phyloP scores from a whole-genome alignment of 64 coral and sea anemone species.

The Catalaphyllia jardinei region DNA sequence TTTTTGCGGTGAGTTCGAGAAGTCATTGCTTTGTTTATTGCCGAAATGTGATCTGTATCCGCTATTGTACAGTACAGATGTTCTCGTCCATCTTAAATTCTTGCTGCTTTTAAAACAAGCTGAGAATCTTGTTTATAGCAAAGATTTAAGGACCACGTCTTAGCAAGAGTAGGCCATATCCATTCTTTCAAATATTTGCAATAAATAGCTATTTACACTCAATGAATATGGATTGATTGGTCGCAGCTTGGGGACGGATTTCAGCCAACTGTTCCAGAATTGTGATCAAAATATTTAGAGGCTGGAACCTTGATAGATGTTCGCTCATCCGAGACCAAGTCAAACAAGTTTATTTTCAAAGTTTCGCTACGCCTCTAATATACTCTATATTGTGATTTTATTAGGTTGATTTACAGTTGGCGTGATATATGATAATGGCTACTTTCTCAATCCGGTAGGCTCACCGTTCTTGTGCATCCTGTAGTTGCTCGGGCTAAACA shows the following conservation, averaged over 20 bases:
- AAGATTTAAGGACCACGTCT: background rate
- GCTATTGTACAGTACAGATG: background rate
- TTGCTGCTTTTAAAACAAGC: background rate
- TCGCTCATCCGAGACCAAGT: background rate
- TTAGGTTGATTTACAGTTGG: background rate
- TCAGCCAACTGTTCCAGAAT: background rate
- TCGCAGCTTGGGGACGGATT: background rate
- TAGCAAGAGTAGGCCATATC: background rate
- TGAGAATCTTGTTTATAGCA: background rate
- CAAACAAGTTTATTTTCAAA: background rate
- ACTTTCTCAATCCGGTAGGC: background rate
- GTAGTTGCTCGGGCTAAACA: background rate
- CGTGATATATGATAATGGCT: background rate
- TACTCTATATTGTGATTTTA: background rate
- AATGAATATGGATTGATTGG: slow-evolving; percentile 23
- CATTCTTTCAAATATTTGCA: background rate
- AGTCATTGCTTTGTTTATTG: background rate
- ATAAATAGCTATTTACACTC: slow-evolving; percentile 22
- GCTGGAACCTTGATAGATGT: background rate
- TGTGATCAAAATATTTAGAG: slow-evolving; percentile 4
- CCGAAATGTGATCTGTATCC: background rate
- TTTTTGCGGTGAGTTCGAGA: background rate
- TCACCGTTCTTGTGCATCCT: too few species aligned
- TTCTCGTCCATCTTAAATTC: background rate
- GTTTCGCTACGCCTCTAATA: background rate